Conservation (phyloP, 2,113 vertebrate species). For the Lampris incognitus region DNA sequence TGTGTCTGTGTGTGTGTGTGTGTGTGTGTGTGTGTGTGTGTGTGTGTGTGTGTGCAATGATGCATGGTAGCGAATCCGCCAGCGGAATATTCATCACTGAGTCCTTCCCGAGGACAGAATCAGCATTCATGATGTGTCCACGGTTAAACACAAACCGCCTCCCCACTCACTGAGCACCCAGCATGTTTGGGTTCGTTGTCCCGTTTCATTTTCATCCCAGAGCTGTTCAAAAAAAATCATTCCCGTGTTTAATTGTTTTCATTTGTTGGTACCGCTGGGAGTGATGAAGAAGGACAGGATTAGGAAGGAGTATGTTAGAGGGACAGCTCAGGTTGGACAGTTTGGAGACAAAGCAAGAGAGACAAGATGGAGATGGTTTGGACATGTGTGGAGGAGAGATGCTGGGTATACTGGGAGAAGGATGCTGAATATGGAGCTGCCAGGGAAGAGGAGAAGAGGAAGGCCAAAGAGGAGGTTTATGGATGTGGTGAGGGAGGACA, state of each 20-base stretch:
- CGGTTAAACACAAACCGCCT: conserved; percentile 45
- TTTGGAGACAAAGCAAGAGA: too few relatives aligned
- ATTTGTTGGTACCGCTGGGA: too few relatives aligned
- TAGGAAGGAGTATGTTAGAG: too few relatives aligned
- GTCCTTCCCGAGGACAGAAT: conserved; percentile 58
- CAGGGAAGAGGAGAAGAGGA: too few relatives aligned
- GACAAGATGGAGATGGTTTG: too few relatives aligned
- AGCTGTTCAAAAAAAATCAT: neutral
- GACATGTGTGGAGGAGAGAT: too few relatives aligned
- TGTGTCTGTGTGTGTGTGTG: conserved; percentile 7
- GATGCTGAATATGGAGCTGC: too few relatives aligned
- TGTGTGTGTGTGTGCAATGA: conserved; percentile 44
- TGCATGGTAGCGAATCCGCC: conserved; percentile 77
- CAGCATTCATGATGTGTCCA: conserved; percentile 62
- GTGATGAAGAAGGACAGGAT: too few relatives aligned
- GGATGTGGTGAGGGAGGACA: too few relatives aligned
- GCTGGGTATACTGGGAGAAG: too few relatives aligned
- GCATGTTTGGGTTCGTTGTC: conserved; percentile 4
- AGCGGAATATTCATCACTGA: conserved; percentile 83
- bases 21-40: conserved; percentile 41
- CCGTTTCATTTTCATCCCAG: neutral
- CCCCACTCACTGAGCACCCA: conserved; percentile 26
- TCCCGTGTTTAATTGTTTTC: neutral
- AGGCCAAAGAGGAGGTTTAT: too few relatives aligned
- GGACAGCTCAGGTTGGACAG: too few relatives aligned